Evolutionary conservation across 2,113 vertebrate genomes (phyloP), one percentile per base, ranked within the genome.

Genomic region (Sciurus niger): DNA sequence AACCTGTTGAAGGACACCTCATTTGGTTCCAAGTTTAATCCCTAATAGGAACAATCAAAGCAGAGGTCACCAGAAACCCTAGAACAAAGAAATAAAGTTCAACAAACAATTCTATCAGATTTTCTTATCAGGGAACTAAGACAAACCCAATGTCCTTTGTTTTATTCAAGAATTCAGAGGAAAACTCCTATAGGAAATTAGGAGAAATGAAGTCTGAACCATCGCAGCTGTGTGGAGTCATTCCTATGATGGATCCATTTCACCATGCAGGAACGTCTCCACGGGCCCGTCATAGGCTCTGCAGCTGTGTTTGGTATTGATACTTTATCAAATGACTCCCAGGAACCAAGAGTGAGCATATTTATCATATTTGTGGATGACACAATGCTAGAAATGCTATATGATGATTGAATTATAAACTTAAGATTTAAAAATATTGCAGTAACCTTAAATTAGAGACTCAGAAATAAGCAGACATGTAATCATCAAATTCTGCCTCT

Each of bases 361-460:
- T 48, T 79, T 85, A 40, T 72, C 78, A 65, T 37, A 88, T 68
- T 20, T 60, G 43, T 76, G 9, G 16, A 34, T 55, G 43, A 58
- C 48, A 79, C 63, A 94, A 76, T 92, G 30, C 65, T 88, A 79
- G 37, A 13, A 80, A 37, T 40, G 20, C 32, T 86, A 30, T 6
- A 2, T 55, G 6, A 90, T 72, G 12, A 93, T 3, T 72, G 67
- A 76, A 84, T 76, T 58, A 84, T 20, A 95, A 74, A 83, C 73
- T 67, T 93, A 84, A 89, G 51, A 76, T 55, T 68, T 17, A 84
- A 84, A 95, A 95, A 65, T 68, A 90, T 68, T 65, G 78, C 63
- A 48, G 13, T 72, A 53, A n/a, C 43, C 70, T 93, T 90, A 58
- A 92, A 76, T 76, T 53, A 76, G 65, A 43, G 90, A 30, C 51